These are phyloP conservation scores for Alethe castanea DNA, from an alignment of 2,113 vertebrate species.

Conservation along the genomic window DNA sequence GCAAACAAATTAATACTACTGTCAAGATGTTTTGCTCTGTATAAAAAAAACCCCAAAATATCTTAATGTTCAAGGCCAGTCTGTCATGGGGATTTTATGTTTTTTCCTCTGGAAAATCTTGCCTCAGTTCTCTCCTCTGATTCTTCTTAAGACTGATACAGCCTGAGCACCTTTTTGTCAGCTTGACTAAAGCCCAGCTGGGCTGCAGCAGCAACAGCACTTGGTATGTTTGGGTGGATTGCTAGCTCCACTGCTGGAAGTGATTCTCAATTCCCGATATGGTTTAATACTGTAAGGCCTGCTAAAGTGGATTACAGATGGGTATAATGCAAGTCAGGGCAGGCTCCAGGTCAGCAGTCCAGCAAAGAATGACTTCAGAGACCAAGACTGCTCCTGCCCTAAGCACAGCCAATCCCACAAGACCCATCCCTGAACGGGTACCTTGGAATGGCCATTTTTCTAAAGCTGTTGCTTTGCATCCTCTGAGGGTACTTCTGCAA, in stretches of 20 bases:
- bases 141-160: background rate
- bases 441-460: background rate
- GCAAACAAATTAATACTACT: background rate
- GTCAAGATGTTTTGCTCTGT: background rate
- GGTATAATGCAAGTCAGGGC: background rate
- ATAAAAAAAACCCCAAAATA: background rate
- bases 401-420: background rate
- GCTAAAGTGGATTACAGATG: slow-evolving; percentile 39
- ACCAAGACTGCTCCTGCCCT: background rate
- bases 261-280: background rate
- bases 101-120: background rate
- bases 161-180: background rate
- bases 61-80: background rate
- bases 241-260: background rate
- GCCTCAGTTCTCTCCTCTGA: background rate
- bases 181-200: background rate
- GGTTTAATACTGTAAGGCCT: slow-evolving; percentile 22
- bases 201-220: background rate
- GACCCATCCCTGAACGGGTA: background rate
- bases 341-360: slow-evolving; percentile 17
- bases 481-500: background rate
- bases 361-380: background rate
- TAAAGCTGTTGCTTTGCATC: background rate
- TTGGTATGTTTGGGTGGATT: background rate
- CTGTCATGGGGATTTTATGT: background rate